A percentile compares a stretch with the other conserved stretches of the same genome.
Evolutionary conservation across 2,113 vertebrate species (phyloP).

Genomic region (Grammatotria lemairii): DNA sequence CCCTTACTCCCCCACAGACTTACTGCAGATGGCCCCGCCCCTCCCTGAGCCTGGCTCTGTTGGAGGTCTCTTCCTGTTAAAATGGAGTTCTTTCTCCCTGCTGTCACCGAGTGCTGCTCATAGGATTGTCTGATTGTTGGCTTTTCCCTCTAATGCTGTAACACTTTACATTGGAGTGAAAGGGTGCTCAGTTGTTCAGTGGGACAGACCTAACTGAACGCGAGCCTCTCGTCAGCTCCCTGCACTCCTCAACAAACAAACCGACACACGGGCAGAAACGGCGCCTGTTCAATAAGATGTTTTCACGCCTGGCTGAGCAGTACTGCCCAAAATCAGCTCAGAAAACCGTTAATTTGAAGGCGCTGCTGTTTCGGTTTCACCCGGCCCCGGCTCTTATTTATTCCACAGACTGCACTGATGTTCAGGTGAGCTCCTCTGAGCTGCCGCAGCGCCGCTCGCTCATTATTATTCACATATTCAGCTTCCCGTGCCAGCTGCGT

Average conservation of each 20-base stretch:
- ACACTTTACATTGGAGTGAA: not conserved
- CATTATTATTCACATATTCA: not conserved
- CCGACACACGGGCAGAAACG: not conserved
- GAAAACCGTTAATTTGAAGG: not conserved
- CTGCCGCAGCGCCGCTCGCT: not conserved
- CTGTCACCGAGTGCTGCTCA: not conserved
- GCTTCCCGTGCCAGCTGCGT: not conserved
- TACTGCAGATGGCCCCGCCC: not conserved
- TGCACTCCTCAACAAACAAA: not conserved
- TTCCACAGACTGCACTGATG: not conserved
- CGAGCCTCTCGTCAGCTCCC: not conserved
- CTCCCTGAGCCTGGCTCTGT: not conserved
- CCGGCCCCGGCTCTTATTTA: not conserved
- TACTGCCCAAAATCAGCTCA: not conserved
- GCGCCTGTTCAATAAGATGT: not conserved
- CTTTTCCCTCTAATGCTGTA: not conserved
- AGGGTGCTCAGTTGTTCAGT: fast-evolving
- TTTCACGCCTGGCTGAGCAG: not conserved
- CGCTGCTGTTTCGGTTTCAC: not conserved
- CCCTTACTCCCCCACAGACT: not conserved
- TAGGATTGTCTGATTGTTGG: fast-evolving
- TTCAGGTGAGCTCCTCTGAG: not conserved
- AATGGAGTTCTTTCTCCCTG: not conserved
- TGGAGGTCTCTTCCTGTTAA: not conserved
- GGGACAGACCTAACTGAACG: not conserved